Conservation (phyloP, 2,888 invertebrate genomes). For the Dasypogon diadema region DNA sequence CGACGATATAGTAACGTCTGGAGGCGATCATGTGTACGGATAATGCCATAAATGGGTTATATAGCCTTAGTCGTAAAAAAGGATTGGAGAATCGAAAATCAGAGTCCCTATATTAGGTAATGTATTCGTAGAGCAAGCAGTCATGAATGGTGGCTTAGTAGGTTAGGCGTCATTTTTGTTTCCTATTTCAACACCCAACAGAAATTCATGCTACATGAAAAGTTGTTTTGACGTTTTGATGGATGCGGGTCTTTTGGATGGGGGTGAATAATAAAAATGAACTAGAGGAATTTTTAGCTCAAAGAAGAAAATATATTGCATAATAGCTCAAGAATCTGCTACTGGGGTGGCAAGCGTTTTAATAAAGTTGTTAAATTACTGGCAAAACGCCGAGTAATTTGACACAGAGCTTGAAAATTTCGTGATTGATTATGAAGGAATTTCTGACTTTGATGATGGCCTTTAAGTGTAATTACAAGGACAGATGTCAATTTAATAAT, state of each 20-base stretch:
- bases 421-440: no score
- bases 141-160: conserved; percentile 1
- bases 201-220: not conserved
- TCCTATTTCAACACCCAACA: not conserved
- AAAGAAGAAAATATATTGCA: no score
- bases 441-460: no score
- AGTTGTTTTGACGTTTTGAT: conserved; percentile 37
- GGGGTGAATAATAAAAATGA: conserved; percentile 23
- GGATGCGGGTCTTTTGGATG: conserved; percentile 14
- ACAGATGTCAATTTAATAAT: no score
- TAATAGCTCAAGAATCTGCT: no score
- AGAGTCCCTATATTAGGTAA: not conserved
- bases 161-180: not conserved
- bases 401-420: no score
- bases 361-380: no score
- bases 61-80: conserved; percentile 10
- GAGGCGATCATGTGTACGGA: conserved; percentile 9
- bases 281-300: not conserved
- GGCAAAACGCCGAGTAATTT: no score
- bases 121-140: conserved; percentile 3
- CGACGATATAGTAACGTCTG: not conserved
- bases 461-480: no score
- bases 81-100: conserved; percentile 26
- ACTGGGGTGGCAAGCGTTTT: no score
- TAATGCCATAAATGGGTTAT: not conserved